These are phyloP conservation scores for Phyllostomus hastatus DNA, from an alignment of 2,113 vertebrate species.

Conservation along the genomic window DNA sequence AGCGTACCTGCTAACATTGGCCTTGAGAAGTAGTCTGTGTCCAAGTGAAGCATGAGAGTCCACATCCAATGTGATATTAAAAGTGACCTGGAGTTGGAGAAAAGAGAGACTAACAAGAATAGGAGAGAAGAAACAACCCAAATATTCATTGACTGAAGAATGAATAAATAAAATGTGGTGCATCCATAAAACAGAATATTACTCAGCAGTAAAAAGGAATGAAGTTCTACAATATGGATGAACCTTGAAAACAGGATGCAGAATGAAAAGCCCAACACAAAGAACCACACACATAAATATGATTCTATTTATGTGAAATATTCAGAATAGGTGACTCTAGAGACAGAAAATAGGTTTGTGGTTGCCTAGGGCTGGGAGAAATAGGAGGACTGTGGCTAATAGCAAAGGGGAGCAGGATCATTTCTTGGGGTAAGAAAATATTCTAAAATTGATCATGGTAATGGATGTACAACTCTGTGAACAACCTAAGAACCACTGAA, in stretches of 20 bases:
- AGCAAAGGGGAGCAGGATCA: neutral
- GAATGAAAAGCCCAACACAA: neutral
- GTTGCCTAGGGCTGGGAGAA: neutral
- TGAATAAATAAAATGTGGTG: neutral
- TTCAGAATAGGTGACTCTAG: neutral
- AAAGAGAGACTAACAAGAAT: neutral
- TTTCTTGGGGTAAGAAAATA: neutral
- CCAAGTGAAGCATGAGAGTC: conserved; percentile 64
- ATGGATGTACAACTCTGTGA: neutral
- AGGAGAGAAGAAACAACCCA: neutral
- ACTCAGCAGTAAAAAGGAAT: neutral
- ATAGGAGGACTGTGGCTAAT: neutral
- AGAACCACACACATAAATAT: neutral
- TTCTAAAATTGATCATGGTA: neutral
- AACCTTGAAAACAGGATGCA: neutral
- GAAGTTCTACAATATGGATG: neutral
- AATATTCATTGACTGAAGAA: neutral
- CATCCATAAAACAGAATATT: neutral
- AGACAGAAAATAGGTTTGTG: neutral
- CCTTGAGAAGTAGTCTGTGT: conserved; percentile 59
- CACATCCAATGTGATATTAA: conserved; percentile 69
- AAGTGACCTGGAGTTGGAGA: conserved; percentile 58
- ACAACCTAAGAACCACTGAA: neutral
- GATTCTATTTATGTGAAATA: neutral
- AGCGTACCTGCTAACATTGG: conserved; percentile 72